Conservation (phyloP, 2,797 vertebrate species). For the Mionectes olivaceus region DNA sequence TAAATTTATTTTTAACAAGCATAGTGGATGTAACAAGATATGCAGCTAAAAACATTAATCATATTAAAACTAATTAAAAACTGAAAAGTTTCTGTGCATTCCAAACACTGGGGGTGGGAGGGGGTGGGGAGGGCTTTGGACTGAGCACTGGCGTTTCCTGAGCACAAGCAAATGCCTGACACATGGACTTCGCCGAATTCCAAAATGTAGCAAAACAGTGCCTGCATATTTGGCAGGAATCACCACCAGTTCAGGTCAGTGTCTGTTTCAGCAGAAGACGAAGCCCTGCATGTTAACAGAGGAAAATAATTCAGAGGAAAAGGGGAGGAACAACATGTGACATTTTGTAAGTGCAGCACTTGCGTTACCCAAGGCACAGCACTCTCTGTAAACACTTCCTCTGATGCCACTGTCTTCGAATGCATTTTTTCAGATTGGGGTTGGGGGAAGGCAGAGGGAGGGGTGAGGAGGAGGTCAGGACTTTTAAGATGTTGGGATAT, state of each 20-base stretch:
- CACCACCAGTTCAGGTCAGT: slow-evolving; percentile 79
- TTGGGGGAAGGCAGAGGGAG: slow-evolving; percentile 1
- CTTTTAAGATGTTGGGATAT: slow-evolving; percentile 39
- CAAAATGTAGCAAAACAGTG: slow-evolving; percentile 82
- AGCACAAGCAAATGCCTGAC: slow-evolving; percentile 79
- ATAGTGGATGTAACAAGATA: slow-evolving; percentile 60
- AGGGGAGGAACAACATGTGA: slow-evolving; percentile 72
- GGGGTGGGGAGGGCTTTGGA: slow-evolving; percentile 51
- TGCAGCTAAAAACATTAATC: slow-evolving; percentile 63
- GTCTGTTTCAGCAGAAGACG: slow-evolving; percentile 73
- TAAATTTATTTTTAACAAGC: not conserved
- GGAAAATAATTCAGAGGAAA: slow-evolving; percentile 71
- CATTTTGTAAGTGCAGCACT: slow-evolving; percentile 59
- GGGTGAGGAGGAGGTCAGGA: slow-evolving; percentile 57
- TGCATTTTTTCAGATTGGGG: not conserved
- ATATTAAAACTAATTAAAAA: slow-evolving; percentile 77
- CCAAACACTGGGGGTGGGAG: slow-evolving; percentile 45
- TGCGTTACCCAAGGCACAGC: slow-evolving; percentile 61
- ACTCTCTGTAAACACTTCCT: slow-evolving; percentile 70
- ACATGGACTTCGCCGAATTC: slow-evolving; percentile 78
- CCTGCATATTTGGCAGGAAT: slow-evolving; percentile 80
- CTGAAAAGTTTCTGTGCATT: slow-evolving; percentile 72
- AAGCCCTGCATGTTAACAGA: slow-evolving; percentile 62
- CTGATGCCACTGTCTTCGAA: slow-evolving; percentile 58
- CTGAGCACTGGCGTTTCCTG: slow-evolving; percentile 75